Base-by-base conservation (phyloP, 2,113 vertebrate genomes). In the Ramphastos sulfuratus region DNA sequence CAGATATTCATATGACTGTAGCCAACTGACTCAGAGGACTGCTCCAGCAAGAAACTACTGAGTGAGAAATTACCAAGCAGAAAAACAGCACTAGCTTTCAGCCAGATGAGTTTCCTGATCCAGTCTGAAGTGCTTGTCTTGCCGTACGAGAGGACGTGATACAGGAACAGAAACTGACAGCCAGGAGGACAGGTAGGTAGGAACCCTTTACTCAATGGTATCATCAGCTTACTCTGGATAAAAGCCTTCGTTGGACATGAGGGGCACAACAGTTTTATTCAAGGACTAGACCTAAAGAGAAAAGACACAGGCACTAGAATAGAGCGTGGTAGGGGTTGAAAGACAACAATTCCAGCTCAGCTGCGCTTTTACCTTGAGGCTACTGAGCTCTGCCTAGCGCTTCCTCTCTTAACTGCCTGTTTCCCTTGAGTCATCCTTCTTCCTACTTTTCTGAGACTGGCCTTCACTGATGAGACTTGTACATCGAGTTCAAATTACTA, bases 281-380 rank as follows among this genome's bases (percentile, higher is more conserved):
- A 52, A 77, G 70, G 12, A 39, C 61, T 46, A 67, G 28, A 42
- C 12, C 71, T 35, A 33, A 88, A 61, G 70, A 23, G 15, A 84
- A 64, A 87, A 76, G 21, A 23, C 27, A 39, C 3, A 13, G 63
- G 31, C 81, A 19, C 31, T 67, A 19, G 31, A 78, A 67, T 3
- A 79, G n/a, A 67, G 2, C 3, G 0, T n/a, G 60, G 20, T 55
- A 66, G 70, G 0, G 0, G 10, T 64, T 6, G 10, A 88, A 74
- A 14, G 48, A 64, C n/a, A 37, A 63, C 10, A 19, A 6, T 56
- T 93, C 70, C 25, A 19, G 27, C 52, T 74, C n/a, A 74, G 25
- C 8, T 56, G 28, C 21, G 14, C 56, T 83, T 88, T 83, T 64
- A 33, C n/a, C 37, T 64, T 67, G 46, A 73, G 13, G 60, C 23